Percentiles rank a stretch among this genome's conserved stretches.
Conservation (phyloP, 2,113 vertebrate species). For the Beaufortia kweichowensis region DNA sequence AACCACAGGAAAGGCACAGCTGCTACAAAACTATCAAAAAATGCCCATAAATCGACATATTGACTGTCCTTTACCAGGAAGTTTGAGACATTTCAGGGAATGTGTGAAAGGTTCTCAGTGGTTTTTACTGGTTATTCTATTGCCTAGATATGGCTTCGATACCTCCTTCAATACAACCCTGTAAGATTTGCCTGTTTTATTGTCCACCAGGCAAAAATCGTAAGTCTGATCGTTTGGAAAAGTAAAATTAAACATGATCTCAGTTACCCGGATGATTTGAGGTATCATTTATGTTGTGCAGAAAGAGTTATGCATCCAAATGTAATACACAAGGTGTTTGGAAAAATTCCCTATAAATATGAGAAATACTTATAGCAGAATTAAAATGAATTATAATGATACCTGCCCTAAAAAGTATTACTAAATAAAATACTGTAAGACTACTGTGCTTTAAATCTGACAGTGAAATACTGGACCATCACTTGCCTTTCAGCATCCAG, state of each 20-base stretch:
- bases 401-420: background rate
- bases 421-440: background rate
- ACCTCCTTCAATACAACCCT: no score
- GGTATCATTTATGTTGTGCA: background rate
- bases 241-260: no score
- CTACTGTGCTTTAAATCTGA: conserved; percentile 2
- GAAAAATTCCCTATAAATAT: background rate
- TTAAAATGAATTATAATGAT: no score
- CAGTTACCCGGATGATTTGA: background rate
- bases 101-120: background rate
- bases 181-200: no score
- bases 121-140: background rate
- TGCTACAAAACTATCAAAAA: background rate
- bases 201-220: background rate
- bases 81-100: background rate
- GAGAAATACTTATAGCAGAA: no score
- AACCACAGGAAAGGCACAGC: background rate
- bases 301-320: background rate
- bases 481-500: background rate
- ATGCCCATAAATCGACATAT: background rate
- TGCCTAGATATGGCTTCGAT: background rate
- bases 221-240: background rate
- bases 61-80: background rate
- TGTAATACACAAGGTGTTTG: background rate
- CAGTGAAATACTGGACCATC: conserved; percentile 1